Percentiles rank a stretch among this genome's conserved stretches.
phyloP scores from a whole-genome alignment of 2,797 vertebrate species.

The Argya squamiceps region DNA sequence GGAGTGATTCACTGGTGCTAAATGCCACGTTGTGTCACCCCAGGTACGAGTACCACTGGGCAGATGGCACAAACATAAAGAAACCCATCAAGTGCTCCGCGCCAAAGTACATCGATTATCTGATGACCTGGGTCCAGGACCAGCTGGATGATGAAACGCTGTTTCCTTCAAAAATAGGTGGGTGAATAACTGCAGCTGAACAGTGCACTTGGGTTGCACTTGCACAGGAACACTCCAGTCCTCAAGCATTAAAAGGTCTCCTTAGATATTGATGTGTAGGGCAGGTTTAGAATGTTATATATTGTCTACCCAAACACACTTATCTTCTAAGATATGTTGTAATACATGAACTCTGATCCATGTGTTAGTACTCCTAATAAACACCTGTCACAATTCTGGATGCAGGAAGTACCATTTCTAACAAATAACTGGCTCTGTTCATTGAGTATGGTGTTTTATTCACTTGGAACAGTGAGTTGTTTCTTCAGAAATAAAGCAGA shows the following conservation, averaged over 20 bases:
- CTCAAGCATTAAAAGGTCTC: neutral
- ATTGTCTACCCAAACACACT: neutral
- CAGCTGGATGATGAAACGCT: conserved; percentile 97
- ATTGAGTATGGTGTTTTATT: neutral
- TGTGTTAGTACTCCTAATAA: neutral
- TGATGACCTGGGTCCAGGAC: conserved; percentile 99
- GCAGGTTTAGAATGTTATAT: neutral
- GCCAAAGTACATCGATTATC: conserved; percentile 97
- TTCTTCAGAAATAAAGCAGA: neutral
- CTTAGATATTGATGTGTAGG: neutral
- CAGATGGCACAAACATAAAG: conserved; percentile 98
- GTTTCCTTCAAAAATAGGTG: conserved; percentile 98
- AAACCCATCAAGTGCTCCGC: conserved; percentile 98
- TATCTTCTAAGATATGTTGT: neutral
- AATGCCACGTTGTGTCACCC: neutral
- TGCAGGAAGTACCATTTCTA: neutral
- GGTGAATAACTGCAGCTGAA: neutral
- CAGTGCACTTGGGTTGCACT: neutral
- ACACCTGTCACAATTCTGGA: neutral
- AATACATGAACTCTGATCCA: neutral
- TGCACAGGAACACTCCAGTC: neutral
- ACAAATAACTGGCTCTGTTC: neutral
- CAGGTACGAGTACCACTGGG: conserved; percentile 99
- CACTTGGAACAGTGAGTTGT: neutral
- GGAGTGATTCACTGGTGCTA: neutral